phyloP scores from a whole-genome alignment of 1,140 invertebrate genomes.

The Asobara japonica region DNA sequence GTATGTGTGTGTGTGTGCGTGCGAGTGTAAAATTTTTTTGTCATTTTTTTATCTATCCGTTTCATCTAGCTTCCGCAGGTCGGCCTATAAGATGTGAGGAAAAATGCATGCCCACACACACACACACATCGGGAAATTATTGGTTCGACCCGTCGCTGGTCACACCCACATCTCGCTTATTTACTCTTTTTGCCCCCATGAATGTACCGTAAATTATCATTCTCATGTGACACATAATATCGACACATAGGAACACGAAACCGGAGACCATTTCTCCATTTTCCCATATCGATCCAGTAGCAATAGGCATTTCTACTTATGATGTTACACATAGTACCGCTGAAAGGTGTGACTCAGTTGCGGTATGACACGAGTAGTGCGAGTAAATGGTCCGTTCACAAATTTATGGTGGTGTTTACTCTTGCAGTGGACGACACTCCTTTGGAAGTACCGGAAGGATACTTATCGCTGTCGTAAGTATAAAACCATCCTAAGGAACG shows the following conservation, averaged over 20 bases:
- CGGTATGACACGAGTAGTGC: neutral
- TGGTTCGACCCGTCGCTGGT: too few species aligned
- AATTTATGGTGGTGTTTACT: constrained; percentile 59
- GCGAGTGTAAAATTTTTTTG: too few species aligned
- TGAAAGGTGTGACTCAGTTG: constrained; percentile 28
- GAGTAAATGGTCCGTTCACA: constrained; percentile 38
- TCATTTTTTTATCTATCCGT: too few species aligned
- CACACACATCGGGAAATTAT: too few species aligned
- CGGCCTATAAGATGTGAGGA: too few species aligned
- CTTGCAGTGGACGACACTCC: constrained; percentile 34
- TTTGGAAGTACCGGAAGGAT: constrained; percentile 38
- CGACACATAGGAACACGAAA: neutral
- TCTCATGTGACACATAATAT: too few species aligned
- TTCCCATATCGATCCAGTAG: neutral
- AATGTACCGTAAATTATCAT: too few species aligned
- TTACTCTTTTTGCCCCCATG: too few species aligned
- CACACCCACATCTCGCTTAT: too few species aligned
- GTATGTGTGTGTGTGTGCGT: too few species aligned
- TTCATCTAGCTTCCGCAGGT: too few species aligned
- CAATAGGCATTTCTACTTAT: neutral
- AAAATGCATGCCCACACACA: too few species aligned
- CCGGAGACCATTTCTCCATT: neutral
- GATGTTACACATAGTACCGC: neutral
- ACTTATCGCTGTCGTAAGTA: constrained; percentile 52
- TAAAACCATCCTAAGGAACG: neutral